Conservation (phyloP, 2,797 vertebrate species). For the Enteromius argenteus region DNA sequence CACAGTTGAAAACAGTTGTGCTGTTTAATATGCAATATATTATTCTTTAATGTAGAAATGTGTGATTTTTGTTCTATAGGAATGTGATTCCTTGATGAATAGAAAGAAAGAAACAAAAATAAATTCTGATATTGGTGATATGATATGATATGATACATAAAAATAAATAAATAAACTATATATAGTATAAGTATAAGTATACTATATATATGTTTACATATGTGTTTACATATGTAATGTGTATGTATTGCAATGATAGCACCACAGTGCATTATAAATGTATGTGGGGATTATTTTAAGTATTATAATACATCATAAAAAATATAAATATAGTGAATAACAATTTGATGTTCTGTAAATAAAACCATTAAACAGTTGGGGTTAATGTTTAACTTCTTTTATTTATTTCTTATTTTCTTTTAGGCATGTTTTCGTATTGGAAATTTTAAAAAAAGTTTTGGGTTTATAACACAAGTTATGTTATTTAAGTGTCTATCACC, state of each 20-base stretch:
- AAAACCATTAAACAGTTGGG: background rate
- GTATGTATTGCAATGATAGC: too few species aligned
- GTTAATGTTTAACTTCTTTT: background rate
- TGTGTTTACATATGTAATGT: too few species aligned
- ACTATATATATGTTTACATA: too few species aligned
- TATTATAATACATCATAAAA: background rate
- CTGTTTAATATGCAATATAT: background rate
- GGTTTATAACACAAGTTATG: constrained; percentile 63
- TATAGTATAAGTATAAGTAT: too few species aligned
- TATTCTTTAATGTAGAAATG: background rate
- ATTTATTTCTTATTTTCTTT: background rate
- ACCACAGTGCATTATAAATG: background rate
- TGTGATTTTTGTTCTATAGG: background rate
- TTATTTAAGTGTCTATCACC: constrained; percentile 59
- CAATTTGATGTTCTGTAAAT: background rate
- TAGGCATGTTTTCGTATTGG: background rate
- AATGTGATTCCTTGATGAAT: background rate
- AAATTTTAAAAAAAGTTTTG: constrained; percentile 16
- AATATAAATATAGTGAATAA: background rate
- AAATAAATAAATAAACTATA: too few species aligned
- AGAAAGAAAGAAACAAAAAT: background rate
- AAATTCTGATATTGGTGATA: background rate
- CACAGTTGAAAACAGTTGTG: background rate
- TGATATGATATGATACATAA: too few species aligned
- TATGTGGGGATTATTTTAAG: background rate